Evolutionary conservation across 1,140 invertebrate species (phyloP), one percentile per base, ranked within the genome.

Genomic region (Drosophila persimilis): DNA sequence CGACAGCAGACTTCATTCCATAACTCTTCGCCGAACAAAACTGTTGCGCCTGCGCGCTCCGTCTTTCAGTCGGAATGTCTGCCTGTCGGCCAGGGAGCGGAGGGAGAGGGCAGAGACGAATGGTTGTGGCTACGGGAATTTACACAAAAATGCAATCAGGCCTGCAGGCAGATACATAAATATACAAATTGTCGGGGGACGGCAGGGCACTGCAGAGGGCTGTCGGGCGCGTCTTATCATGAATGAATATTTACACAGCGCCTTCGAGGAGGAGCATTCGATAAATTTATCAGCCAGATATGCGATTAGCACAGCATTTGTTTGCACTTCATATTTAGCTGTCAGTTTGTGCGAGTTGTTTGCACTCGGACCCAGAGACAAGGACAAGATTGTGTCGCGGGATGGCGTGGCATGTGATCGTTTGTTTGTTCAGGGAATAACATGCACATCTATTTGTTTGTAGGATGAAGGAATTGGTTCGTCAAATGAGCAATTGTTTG

Each of bases 91-190:
- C 46, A 45, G 22, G 8, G 9, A 41, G 46, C 29, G 55, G 22
- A 35, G 24, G 31, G 7, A 35, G 31, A 39, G 31, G 0, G 35
- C 9, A 11, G 11, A 39, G 35, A 13, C 11, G 15, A 39, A 45
- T 69, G 64, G 72, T 67, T 43, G 69, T 79, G 58, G 45, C 60
- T 46, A 39, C 11, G 53, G 59, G 73, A 81, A 81, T 81, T 81
- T 81, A 81, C 78, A 81, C 78, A 81, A 81, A 81, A 81, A 81
- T 77, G 78, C 78, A 77, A 81, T 81, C 78, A 73, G 57, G 57
- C 72, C 64, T 47, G 47, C 43, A 39, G 13, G 35, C 46, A 48
- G 59, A 81, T 81, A n/a, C n/a, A n/a, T n/a, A 77, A 81, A 77
- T 73, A 77, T 69, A 81, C 59, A 81, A 80, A 71, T 58, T 60